phyloP scores from a whole-genome alignment of 2,888 invertebrate genomes.

The Pandemis heparana region DNA sequence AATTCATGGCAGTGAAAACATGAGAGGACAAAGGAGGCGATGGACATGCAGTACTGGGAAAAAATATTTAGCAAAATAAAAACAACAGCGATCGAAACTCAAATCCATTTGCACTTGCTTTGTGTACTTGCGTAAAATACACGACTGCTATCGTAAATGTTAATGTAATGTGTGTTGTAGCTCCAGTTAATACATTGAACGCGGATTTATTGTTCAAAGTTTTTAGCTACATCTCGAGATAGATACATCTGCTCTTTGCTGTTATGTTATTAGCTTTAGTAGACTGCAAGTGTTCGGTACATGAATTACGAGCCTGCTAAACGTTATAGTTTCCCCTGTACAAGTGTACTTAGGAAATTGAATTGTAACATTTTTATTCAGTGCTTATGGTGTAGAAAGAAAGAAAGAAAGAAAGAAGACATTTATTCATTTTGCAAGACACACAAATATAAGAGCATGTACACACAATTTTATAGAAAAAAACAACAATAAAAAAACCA shows the following conservation, averaged over 20 bases:
- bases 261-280: slow-evolving; percentile 11
- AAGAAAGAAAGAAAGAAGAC: no score
- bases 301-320: neutral
- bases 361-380: neutral
- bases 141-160: neutral
- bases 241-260: neutral
- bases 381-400: no score
- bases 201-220: slow-evolving; percentile 17
- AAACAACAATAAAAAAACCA: no score
- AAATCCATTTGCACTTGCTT: neutral
- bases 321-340: neutral
- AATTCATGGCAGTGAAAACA: neutral
- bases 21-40: neutral
- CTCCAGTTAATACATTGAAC: slow-evolving; percentile 13
- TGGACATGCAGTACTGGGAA: neutral
- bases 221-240: slow-evolving; percentile 16
- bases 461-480: no score
- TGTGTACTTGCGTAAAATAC: neutral
- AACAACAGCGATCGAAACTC: neutral
- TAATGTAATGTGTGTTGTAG: slow-evolving; percentile 8
- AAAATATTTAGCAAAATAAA: neutral
- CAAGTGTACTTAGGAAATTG: neutral
- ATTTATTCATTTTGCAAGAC: no score
- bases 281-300: slow-evolving; percentile 8
- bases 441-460: no score